These are phyloP conservation scores for Cyclura pinguis DNA, from an alignment of 2,797 vertebrate species.

Conservation along the genomic window DNA sequence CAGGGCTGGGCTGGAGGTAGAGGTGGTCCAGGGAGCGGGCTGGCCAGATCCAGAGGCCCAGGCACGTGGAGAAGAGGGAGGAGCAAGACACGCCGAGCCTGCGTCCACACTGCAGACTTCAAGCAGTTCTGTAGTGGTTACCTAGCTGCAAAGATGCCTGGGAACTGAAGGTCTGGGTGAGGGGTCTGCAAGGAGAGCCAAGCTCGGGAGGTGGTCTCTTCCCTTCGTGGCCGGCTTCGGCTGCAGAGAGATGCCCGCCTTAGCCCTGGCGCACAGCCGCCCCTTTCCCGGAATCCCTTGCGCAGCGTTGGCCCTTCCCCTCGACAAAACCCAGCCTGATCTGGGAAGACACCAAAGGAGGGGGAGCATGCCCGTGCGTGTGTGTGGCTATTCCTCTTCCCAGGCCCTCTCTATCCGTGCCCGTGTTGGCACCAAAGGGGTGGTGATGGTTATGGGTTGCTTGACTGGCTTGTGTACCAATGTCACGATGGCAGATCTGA, in stretches of 20 bases:
- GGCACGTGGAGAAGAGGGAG: accelerated
- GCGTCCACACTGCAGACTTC: no score
- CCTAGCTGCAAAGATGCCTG: no score
- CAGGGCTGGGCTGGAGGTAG: not conserved
- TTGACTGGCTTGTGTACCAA: no score
- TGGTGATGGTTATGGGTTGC: no score
- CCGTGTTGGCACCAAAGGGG: not conserved
- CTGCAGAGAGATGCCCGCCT: not conserved
- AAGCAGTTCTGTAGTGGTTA: not conserved
- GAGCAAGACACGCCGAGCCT: no score
- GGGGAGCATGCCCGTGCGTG: not conserved
- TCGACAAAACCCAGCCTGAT: no score
- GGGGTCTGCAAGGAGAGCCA: no score
- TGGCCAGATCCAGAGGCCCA: no score
- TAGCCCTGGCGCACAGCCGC: no score
- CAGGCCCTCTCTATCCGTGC: no score
- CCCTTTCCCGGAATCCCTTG: not conserved
- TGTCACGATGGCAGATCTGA: not conserved
- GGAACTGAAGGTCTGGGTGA: no score
- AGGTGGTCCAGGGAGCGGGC: accelerated
- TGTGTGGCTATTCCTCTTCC: not conserved
- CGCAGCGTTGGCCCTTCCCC: not conserved
- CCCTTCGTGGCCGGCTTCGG: not conserved
- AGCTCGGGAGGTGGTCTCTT: not conserved
- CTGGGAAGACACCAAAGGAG: no score